phyloP scores from a whole-genome alignment of 2,797 vertebrate genomes.

The Neosilurus hyrtlii region DNA sequence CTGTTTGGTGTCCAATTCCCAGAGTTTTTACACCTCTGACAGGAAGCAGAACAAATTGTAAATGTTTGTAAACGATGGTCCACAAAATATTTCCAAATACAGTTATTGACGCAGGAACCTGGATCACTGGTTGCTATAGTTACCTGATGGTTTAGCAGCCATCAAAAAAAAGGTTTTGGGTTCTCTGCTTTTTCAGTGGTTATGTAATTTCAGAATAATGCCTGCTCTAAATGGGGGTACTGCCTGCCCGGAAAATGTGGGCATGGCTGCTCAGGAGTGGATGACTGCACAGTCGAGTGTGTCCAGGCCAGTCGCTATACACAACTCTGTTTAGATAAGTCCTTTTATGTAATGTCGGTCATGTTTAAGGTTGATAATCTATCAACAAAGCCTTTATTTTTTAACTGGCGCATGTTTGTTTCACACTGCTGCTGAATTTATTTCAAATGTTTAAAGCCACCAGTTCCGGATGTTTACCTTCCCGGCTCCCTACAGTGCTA shows the following conservation, averaged over 20 bases:
- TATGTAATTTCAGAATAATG: constrained; percentile 24
- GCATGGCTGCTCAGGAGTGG: constrained; percentile 55
- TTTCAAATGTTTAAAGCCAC: constrained; percentile 27
- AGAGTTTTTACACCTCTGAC: not conserved
- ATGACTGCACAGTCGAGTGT: constrained; percentile 54
- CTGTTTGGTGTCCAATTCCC: constrained; percentile 21
- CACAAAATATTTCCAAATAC: constrained; percentile 4
- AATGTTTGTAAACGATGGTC: not conserved
- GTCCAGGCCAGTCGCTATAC: constrained; percentile 37
- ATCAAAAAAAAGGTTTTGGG: constrained; percentile 7
- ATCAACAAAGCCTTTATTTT: constrained; percentile 21
- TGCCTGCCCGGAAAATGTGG: constrained; percentile 60
- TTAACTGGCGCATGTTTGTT: not conserved
- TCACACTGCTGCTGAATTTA: constrained; percentile 3
- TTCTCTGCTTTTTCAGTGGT: constrained; percentile 8
- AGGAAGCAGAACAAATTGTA: not conserved
- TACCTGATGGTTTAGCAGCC: constrained; percentile 13
- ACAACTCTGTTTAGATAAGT: constrained; percentile 33
- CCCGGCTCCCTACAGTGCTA: not conserved
- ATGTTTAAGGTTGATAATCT: constrained; percentile 35
- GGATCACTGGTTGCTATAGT: constrained; percentile 26
- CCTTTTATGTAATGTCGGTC: constrained; percentile 28
- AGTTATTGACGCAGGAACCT: not conserved
- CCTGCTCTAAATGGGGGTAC: constrained; percentile 38
- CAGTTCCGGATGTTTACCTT: not conserved